These are phyloP conservation scores for Penaeus japonicus DNA, from an alignment of 1,140 invertebrate genomes.

Conservation along the genomic window DNA sequence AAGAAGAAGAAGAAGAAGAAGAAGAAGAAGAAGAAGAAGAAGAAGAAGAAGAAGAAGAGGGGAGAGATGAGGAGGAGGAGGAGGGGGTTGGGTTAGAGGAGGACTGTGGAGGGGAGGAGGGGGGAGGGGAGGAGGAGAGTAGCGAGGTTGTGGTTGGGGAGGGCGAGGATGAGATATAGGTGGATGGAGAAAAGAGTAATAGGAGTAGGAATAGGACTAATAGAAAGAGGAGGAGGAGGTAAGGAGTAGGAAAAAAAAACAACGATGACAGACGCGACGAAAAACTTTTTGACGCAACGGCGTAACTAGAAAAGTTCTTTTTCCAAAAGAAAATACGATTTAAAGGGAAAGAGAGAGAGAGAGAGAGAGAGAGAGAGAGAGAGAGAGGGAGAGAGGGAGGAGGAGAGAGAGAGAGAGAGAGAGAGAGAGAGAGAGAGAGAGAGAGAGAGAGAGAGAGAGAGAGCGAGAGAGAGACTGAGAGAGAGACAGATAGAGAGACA, in stretches of 20 bases:
- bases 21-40: background rate
- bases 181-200: background rate
- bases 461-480: background rate
- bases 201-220: background rate
- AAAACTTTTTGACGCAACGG: background rate
- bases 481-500: background rate
- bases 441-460: background rate
- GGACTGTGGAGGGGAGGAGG: background rate
- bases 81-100: background rate
- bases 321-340: background rate
- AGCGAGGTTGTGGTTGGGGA: background rate
- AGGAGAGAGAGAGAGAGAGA: background rate
- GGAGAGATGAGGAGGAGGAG: background rate
- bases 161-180: background rate
- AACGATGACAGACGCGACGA: background rate
- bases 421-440: background rate
- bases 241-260: too few species aligned
- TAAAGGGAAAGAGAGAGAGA: background rate
- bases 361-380: slow-evolving; percentile 17
- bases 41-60: background rate
- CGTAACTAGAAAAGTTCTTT: background rate
- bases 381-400: slow-evolving; percentile 2
- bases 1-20: background rate
- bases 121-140: background rate
- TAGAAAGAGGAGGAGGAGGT: background rate